A percentile compares a stretch with the other conserved stretches of the same genome.
These are phyloP conservation scores for Calonectris borealis DNA, from an alignment of 2,113 vertebrate genomes.

Conservation along the genomic window DNA sequence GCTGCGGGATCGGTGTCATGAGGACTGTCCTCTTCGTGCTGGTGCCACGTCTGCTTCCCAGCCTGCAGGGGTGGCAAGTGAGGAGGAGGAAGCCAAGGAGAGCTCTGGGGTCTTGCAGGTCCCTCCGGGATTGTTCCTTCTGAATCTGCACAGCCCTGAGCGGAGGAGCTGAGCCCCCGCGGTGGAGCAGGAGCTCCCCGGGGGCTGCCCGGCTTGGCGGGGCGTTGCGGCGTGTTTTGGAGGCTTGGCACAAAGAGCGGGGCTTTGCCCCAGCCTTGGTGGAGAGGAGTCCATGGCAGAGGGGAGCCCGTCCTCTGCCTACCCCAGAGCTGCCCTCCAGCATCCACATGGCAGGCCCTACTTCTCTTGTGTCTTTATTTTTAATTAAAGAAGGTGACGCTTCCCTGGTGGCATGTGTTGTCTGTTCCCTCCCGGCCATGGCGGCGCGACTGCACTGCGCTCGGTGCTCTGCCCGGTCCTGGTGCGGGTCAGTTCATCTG, in stretches of 20 bases:
- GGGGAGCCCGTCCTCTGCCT: background rate
- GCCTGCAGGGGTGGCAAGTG: fast-evolving
- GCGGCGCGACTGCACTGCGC: fast-evolving
- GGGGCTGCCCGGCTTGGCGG: fast-evolving
- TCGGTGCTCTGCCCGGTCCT: fast-evolving
- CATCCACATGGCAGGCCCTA: fast-evolving
- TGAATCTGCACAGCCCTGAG: background rate
- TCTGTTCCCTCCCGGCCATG: fast-evolving
- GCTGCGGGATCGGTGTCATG: fast-evolving
- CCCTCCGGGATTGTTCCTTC: fast-evolving
- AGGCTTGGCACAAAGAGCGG: background rate
- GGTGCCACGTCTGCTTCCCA: background rate
- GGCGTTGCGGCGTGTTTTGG: fast-evolving
- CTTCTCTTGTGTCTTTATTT: background rate
- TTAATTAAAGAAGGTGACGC: background rate
- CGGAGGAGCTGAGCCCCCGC: background rate
- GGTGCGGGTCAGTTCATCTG: fast-evolving
- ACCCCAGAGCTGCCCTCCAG: fast-evolving
- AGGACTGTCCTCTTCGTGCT: background rate
- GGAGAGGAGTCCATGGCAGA: background rate
- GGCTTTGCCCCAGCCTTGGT: background rate
- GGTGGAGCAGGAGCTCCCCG: fast-evolving
- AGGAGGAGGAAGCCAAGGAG: background rate
- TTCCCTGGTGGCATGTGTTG: fast-evolving
- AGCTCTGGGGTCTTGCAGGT: background rate